Base-by-base conservation (phyloP, 2,888 invertebrate species). In the Mimachlamys varia region DNA sequence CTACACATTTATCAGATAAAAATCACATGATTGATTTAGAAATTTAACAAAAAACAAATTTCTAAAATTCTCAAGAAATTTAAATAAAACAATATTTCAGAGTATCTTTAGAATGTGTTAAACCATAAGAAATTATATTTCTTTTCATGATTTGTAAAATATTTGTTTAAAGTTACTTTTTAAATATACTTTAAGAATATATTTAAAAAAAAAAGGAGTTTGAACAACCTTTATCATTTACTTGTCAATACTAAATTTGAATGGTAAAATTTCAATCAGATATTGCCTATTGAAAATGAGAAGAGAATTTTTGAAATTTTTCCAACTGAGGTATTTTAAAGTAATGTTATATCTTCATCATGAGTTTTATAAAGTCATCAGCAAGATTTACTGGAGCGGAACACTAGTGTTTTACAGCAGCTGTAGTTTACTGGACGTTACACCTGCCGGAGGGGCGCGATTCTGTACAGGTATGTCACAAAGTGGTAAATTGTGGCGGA, bases 391-490 rank as follows among this genome's bases (percentile, higher is more conserved):
- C 33, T 76, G 76, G 76, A 33, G 33, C 33, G 76, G 76, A 76
- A 76, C 27, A 76, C 27, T 33, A 33, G 12, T 33, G 15, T 1
- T 76, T 76, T 10, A 33, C 4, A 76, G 76, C 76, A 76, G 76
- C 33, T 76, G 76, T 76, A 76, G 27, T 33, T 76, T 27, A 33
- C 76, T 76, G 76, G 76, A 76, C 76, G 76, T 33, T 76, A 76
- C 76, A 76, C 76, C 76, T 76, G 76, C 13, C 76, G 33, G 33
- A 76, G 76, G 33, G 76, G 76, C 22, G 76, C 33, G 27, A 33
- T 7, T 44, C 44, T 44, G 44, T 76, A 76, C 76, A 76, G 22
- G 33, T 76, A 76, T 76, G 19, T 76, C 76, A 33, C 33, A 33
- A 33, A 76, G 76, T 33, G 76, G 44, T 76, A 76, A 76, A 76